Conservation (phyloP, 2,888 invertebrate species). For the Agonopterix heracliana region DNA sequence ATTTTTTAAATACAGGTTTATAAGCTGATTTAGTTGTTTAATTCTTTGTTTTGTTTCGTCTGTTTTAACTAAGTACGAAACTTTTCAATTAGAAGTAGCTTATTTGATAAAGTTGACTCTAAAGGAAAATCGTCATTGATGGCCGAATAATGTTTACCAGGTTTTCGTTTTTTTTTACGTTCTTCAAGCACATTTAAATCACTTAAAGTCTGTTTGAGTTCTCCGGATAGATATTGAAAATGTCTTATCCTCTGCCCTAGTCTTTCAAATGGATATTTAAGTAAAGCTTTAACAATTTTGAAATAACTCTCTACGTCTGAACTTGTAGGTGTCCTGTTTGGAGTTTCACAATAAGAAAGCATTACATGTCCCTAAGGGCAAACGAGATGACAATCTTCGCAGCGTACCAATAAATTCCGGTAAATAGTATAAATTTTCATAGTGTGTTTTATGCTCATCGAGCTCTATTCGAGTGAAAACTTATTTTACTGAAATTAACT, state of each 20-base stretch:
- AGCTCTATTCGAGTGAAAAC: not conserved
- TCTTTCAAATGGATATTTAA: slow-evolving; percentile 1
- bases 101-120: not conserved
- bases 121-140: not conserved
- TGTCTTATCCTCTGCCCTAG: slow-evolving; percentile 6
- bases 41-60: not conserved
- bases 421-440: not conserved
- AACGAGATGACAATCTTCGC: not conserved
- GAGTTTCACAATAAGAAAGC: not conserved
- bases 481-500: not conserved
- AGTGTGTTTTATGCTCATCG: not conserved
- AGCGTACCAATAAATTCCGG: not conserved
- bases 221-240: slow-evolving; percentile 8
- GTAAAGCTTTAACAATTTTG: slow-evolving; percentile 2
- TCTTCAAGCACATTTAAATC: slow-evolving; percentile 4
- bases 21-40: not conserved
- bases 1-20: not conserved
- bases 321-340: not conserved
- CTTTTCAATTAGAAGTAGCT: not conserved
- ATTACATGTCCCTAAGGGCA: not conserved
- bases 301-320: not conserved
- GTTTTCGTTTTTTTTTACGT: not conserved
- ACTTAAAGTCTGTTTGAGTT: slow-evolving; percentile 6
- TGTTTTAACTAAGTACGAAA: not conserved
- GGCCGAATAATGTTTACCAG: not conserved